phyloP scores from a whole-genome alignment of 2,888 invertebrate genomes.

The Andrena fulva region DNA sequence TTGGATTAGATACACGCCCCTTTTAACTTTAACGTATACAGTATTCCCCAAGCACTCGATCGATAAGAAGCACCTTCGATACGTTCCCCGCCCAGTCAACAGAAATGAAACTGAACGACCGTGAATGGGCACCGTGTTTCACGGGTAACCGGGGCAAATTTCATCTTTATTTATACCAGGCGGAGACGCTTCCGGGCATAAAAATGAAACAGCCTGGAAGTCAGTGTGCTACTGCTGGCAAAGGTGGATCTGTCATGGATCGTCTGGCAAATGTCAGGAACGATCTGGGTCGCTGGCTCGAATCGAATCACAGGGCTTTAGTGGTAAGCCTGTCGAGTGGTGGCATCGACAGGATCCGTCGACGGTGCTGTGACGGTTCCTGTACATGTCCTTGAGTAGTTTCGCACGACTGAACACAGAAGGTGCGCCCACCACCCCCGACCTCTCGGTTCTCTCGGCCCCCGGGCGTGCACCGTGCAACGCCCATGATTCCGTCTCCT shows the following conservation, averaged over 20 bases:
- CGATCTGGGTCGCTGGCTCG: slow-evolving; percentile 68
- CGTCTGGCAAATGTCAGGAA: slow-evolving; percentile 66
- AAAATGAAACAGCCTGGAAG: slow-evolving; percentile 48
- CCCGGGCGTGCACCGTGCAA: slow-evolving; percentile 12
- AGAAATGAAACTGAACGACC: background rate
- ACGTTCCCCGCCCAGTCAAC: background rate
- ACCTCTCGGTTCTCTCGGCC: background rate
- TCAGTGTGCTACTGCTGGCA: slow-evolving; percentile 19
- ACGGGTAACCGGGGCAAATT: slow-evolving; percentile 13
- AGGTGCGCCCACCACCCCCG: slow-evolving; percentile 1
- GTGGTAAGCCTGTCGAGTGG: slow-evolving; percentile 62
- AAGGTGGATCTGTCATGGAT: slow-evolving; percentile 61
- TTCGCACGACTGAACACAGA: slow-evolving; percentile 67
- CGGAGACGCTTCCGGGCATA: background rate
- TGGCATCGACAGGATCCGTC: slow-evolving; percentile 69
- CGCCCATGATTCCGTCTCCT: slow-evolving; percentile 42
- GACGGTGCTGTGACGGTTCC: slow-evolving; percentile 60
- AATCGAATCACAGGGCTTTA: slow-evolving; percentile 75
- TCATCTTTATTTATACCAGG: slow-evolving; percentile 52
- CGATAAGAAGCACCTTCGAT: background rate
- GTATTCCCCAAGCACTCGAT: background rate
- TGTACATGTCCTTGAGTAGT: slow-evolving; percentile 67
- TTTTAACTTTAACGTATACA: background rate
- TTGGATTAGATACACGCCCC: background rate
- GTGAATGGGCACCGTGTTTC: background rate